Evolutionary conservation across 2,113 vertebrate species (phyloP).

Genomic region (Nothocercus nigrocapillus): DNA sequence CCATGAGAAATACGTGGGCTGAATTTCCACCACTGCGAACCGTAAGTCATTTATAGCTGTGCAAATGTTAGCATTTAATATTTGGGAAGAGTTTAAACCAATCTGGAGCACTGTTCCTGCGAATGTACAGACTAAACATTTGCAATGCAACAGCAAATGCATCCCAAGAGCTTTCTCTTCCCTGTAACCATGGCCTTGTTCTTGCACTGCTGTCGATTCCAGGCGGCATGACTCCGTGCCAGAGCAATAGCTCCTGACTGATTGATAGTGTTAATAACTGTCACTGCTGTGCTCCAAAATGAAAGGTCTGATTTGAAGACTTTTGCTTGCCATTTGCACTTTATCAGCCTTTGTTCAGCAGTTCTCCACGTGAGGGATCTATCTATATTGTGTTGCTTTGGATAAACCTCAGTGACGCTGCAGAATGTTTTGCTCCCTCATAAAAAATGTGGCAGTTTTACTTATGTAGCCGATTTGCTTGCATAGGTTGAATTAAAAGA

Average conservation of each 20-base stretch:
- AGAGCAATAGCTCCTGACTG: constrained; percentile 33
- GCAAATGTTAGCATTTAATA: not conserved
- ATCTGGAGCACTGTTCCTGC: not conserved
- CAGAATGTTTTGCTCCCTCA: constrained; percentile 35
- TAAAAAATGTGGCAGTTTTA: constrained; percentile 24
- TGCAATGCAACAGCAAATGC: constrained; percentile 49
- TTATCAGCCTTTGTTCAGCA: constrained; percentile 70
- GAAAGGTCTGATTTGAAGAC: constrained; percentile 67
- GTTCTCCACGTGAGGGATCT: constrained; percentile 30
- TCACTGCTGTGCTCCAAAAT: constrained; percentile 44
- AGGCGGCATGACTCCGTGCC: constrained; percentile 8
- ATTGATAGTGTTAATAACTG: constrained; percentile 72
- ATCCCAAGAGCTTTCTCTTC: constrained; percentile 16
- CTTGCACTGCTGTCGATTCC: constrained; percentile 23
- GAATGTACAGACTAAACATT: constrained; percentile 13
- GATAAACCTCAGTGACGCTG: constrained; percentile 27
- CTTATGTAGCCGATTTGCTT: not conserved
- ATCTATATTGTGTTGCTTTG: constrained; percentile 53
- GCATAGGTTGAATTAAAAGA: constrained; percentile 37
- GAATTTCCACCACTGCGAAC: constrained; percentile 15
- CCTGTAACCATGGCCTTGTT: constrained; percentile 29
- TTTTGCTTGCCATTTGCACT: constrained; percentile 65
- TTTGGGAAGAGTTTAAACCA: constrained; percentile 9
- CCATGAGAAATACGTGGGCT: constrained; percentile 42
- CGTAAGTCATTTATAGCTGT: constrained; percentile 22